Evolutionary conservation across 2,113 vertebrate genomes (phyloP), one percentile per base, ranked within the genome.

Genomic region (Pluvianellus socialis): DNA sequence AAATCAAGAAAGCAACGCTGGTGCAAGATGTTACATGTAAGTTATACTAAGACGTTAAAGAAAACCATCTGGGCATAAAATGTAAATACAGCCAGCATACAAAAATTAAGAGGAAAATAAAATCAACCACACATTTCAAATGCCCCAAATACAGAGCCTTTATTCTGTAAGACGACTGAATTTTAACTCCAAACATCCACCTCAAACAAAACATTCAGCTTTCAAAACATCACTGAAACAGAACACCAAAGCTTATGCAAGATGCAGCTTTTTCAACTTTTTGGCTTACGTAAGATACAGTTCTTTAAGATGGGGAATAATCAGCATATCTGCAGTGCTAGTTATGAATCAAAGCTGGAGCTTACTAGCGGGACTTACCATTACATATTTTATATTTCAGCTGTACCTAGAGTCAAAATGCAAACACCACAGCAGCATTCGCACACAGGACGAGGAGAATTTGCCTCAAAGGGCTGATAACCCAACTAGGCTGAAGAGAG

Each of bases 51-150:
- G 93, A 95, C 9, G 38, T 91, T 97, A 97, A 97, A 95, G 92
- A 86, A 97, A 97, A 89, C 96, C 96, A 96, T 86, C 90, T 96
- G 97, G 92, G 89, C 85, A 62, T 73, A 90, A 93, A 97, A 96
- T 65, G 79, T 91, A 94, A 97, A 94, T 92, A 92, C 32, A 94
- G 68, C 28, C 85, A 93, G 77, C 75, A 79, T 33, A 59, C 75
- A 89, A 93, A 92, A 96, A 82, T 40, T 72, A 50, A 73, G 88
- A 95, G 42, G 53, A 95, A 96, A 95, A 95, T 75, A 88, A 96
- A 94, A 88, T 35, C 67, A 94, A 94, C 27, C 50, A 79, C 5
- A 27, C 42, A 86, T 79, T 94, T 73, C 56, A 44, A 79, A 83
- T 86, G 75, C 28, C 91, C 65, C 50, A 87, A 94, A 85, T 59